Conservation (phyloP, 1,140 invertebrate species). For the Mercenaria mercenaria region DNA sequence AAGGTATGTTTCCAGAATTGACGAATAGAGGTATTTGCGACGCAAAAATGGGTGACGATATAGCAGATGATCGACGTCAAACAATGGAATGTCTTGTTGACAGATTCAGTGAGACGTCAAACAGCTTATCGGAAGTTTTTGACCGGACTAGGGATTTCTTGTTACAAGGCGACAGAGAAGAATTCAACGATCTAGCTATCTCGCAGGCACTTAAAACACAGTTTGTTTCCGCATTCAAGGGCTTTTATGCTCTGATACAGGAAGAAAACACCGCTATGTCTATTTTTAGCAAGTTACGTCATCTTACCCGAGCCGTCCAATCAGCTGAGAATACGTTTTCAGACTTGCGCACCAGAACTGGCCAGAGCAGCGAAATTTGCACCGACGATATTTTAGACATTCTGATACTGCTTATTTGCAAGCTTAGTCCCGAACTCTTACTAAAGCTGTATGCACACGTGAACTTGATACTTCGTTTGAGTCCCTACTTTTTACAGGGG, state of each 20-base stretch:
- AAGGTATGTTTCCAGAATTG: not conserved
- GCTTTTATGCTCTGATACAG: not conserved
- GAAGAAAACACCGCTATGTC: conserved; percentile 26
- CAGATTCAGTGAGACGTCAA: not conserved
- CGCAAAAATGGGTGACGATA: not conserved
- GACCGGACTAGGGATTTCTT: not conserved
- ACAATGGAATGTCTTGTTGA: not conserved
- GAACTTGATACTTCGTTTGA: conserved; percentile 40
- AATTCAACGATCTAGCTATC: not conserved
- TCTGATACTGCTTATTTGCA: conserved; percentile 50
- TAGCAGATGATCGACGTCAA: not conserved
- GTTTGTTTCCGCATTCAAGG: not conserved
- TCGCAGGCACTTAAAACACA: not conserved
- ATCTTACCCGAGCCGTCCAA: conserved; percentile 45
- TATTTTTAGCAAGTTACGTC: conserved; percentile 50
- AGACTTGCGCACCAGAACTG: not conserved
- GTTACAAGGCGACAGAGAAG: not conserved
- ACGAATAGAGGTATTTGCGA: not conserved
- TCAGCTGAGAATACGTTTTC: not conserved
- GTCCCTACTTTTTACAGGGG: conserved; percentile 42
- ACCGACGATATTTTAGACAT: conserved; percentile 55
- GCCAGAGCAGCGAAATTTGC: not conserved
- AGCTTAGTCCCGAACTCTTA: conserved; percentile 6
- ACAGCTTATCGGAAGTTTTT: not conserved
- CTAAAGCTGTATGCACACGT: conserved; percentile 53